phyloP scores from a whole-genome alignment of 2,113 vertebrate genomes.

The Riparia riparia region DNA sequence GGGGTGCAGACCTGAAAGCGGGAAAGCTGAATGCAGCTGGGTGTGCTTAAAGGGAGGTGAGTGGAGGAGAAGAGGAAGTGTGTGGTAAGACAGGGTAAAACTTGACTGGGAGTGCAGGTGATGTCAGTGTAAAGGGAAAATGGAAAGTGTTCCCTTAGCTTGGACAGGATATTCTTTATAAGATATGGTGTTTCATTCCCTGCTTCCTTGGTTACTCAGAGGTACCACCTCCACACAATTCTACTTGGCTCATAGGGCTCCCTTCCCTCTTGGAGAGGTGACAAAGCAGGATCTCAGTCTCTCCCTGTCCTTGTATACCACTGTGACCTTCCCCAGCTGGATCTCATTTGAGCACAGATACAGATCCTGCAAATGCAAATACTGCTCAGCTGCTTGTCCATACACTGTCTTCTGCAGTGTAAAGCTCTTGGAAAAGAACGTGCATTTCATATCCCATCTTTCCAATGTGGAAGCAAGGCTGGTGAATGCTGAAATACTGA shows the following conservation, averaged over 20 bases:
- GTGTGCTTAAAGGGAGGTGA: not conserved
- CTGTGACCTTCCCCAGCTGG: not conserved
- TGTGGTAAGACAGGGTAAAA: not conserved
- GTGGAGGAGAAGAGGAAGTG: not conserved
- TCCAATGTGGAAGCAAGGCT: not conserved
- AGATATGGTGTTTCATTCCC: not conserved
- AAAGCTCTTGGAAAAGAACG: not conserved
- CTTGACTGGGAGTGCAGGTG: not conserved
- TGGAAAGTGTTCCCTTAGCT: not conserved
- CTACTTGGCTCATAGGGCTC: not conserved
- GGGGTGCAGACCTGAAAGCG: not conserved
- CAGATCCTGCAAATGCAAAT: not conserved
- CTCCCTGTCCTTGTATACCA: not conserved
- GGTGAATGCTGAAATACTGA: not conserved
- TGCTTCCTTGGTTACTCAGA: not conserved
- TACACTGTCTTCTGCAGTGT: not conserved
- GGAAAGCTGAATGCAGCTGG: not conserved
- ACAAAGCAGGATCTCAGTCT: not conserved
- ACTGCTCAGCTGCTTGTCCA: not conserved
- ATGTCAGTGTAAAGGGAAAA: not conserved
- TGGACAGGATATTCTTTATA: not conserved
- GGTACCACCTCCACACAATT: not conserved
- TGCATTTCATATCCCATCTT: not conserved
- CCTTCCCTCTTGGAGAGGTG: not conserved
- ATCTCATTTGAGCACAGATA: not conserved